These are phyloP conservation scores for Oncorhynchus gorbuscha DNA, from an alignment of 2,113 vertebrate species.

Conservation along the genomic window DNA sequence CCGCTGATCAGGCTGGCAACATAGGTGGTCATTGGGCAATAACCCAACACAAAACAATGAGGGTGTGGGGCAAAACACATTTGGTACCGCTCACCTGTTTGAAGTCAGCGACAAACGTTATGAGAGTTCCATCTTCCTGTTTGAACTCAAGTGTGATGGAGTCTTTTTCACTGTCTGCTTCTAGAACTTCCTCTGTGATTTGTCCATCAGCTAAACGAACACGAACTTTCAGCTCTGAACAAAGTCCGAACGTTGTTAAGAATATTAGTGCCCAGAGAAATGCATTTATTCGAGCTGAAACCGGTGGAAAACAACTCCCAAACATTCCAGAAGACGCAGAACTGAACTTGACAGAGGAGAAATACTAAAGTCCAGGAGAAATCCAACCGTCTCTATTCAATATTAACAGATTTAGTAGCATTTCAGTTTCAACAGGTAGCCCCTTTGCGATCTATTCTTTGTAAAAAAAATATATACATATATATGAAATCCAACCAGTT, in stretches of 20 bases:
- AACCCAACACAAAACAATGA: neutral
- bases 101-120: conserved; percentile 90
- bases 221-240: conserved; percentile 85
- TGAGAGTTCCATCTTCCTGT: conserved; percentile 85
- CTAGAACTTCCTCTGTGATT: conserved; percentile 88
- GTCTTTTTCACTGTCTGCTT: conserved; percentile 88
- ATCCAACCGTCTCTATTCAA: conserved; percentile 4
- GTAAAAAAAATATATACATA: no score
- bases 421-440: conserved; percentile 25
- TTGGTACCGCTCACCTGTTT: conserved; percentile 79
- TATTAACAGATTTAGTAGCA: neutral
- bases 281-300: conserved; percentile 51
- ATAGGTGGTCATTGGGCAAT: no score
- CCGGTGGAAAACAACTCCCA: conserved; percentile 54
- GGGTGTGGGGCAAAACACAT: neutral
- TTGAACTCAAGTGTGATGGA: conserved; percentile 87
- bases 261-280: conserved; percentile 60
- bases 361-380: conserved; percentile 20
- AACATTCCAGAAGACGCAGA: conserved; percentile 68
- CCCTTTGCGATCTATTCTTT: conserved; percentile 10
- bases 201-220: conserved; percentile 87
- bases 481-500: neutral
- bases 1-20: no score
- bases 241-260: conserved; percentile 42
- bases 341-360: conserved; percentile 46